Evolutionary conservation across 2,888 invertebrate species (phyloP).

Genomic region (Aphidius colemani): DNA sequence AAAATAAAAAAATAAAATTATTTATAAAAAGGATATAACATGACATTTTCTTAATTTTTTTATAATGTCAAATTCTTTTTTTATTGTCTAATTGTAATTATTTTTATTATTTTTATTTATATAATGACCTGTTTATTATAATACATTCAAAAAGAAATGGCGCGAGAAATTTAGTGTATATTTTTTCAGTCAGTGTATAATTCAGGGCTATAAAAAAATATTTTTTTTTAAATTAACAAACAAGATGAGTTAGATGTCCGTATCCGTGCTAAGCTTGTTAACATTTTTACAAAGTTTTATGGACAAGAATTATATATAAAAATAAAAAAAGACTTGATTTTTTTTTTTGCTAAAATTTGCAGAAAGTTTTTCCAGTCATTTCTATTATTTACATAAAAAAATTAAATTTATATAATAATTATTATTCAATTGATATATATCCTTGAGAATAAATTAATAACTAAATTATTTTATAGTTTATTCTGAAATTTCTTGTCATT

Average conservation of each 20-base stretch:
- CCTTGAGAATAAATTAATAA: neutral
- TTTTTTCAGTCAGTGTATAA: too few species aligned
- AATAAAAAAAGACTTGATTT: too few species aligned
- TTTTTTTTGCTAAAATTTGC: neutral
- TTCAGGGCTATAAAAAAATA: too few species aligned
- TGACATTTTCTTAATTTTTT: conserved; percentile 1
- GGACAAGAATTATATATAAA: too few species aligned
- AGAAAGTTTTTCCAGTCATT: neutral
- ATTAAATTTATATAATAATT: neutral
- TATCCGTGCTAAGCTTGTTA: too few species aligned
- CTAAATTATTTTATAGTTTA: neutral
- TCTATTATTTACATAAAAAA: neutral
- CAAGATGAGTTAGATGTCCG: too few species aligned
- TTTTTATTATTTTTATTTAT: conserved; percentile 1
- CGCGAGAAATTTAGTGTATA: neutral
- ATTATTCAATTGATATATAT: neutral
- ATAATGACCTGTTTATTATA: neutral
- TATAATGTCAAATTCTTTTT: neutral
- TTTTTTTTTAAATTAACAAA: too few species aligned
- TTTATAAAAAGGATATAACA: neutral
- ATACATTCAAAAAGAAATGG: conserved; percentile 8
- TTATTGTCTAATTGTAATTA: neutral
- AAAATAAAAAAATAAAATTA: too few species aligned
- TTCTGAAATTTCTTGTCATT: neutral
- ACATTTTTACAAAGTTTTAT: too few species aligned